Evolutionary conservation across 2,888 invertebrate species (phyloP), one percentile per base, ranked within the genome.

Genomic region (Agonopterix alstromeriana): DNA sequence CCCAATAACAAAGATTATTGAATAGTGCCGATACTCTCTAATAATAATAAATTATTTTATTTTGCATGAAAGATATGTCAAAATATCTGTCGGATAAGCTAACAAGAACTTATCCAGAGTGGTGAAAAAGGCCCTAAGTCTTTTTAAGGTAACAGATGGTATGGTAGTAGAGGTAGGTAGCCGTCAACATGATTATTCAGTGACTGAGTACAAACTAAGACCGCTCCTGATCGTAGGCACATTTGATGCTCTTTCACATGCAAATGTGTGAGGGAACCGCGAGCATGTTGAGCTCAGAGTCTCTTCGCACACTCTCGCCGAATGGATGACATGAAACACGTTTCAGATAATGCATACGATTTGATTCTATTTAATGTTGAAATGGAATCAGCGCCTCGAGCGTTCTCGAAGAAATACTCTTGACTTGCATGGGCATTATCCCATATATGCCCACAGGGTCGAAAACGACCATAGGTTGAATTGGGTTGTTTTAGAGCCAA

Each of bases 341-440:
- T 80, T 79, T 83, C 73, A 77, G 68, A 71, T 74, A 78, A 77
- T 71, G 73, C 77, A 82, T 78, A 71, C 69, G 66, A 76, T 80
- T 81, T 72, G 68, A 75, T 78, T 76, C 63, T 65, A 73, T 77
- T 73, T 72, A 66, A 67, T 58, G 43, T 49, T 48, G 49, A 44
- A 54, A 51, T 51, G 48, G 46, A 48, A 50, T 45, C 42, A 17
- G 7, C 41, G 44, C 48, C 35, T 36, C 11, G 38, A 27, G 27
- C 27, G 27, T 27, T 7, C 27, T 27, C 27, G 5, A 27, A 5
- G 27, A 27, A 27, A 27, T 5, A 1, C 7, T 5, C 27, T 27
- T 27, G 27, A 27, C 5, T 27, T 27, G 27, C 27, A 5, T 27
- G 27, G 27, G 7, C 27, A 1, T 27, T 27, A 27, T 17, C n/a